Conservation (phyloP, 2,113 vertebrate genomes). For the Rhea americana region DNA sequence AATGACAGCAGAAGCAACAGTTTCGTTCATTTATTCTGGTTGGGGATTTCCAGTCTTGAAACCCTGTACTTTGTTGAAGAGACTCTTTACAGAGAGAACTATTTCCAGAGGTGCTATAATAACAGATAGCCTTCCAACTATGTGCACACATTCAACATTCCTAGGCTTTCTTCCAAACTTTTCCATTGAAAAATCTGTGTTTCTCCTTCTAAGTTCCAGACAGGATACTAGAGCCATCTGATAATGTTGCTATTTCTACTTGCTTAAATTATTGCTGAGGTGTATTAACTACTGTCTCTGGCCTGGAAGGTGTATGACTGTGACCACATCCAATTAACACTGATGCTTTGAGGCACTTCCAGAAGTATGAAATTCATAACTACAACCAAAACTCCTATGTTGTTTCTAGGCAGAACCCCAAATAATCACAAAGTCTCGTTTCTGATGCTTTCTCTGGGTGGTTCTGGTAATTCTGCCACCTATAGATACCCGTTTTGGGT, state of each 20-base stretch:
- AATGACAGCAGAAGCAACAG: background rate
- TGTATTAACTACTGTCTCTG: background rate
- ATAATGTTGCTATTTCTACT: background rate
- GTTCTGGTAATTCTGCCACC: background rate
- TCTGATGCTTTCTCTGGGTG: background rate
- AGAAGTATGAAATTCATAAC: background rate
- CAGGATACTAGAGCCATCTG: background rate
- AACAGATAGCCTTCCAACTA: background rate
- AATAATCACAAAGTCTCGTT: background rate
- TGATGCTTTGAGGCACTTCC: background rate
- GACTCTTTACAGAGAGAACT: background rate
- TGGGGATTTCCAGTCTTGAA: background rate
- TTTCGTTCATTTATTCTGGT: background rate
- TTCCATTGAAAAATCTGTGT: background rate
- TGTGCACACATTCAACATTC: background rate
- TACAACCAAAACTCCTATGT: background rate
- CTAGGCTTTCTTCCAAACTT: background rate
- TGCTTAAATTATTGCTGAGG: background rate
- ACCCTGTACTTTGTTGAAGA: background rate
- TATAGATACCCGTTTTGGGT: background rate
- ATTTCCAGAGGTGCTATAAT: background rate
- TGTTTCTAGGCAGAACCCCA: background rate
- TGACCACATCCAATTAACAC: too few species aligned
- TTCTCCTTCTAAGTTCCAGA: background rate
- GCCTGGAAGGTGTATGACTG: background rate